Evolutionary conservation across 1,140 invertebrate genomes (phyloP).

Genomic region (Cydia amplana): DNA sequence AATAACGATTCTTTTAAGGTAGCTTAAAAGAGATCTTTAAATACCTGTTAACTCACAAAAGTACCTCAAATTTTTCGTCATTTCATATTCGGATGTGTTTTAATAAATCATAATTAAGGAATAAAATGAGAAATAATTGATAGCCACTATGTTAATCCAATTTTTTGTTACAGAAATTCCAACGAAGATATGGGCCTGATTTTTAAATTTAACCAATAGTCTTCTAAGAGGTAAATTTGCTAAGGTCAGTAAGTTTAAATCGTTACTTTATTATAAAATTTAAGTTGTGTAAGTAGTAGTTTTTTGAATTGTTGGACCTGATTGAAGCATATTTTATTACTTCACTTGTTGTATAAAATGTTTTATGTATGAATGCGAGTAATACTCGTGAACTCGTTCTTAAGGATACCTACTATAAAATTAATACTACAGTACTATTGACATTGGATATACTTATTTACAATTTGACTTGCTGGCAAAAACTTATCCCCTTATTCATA

Average conservation of each 20-base stretch:
- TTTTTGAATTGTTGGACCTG: constrained; percentile 3
- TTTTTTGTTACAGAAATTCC: constrained; percentile 35
- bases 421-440: neutral
- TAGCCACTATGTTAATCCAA: too few species aligned
- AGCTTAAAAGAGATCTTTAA: too few species aligned
- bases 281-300: neutral
- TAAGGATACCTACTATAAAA: neutral
- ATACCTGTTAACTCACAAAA: too few species aligned
- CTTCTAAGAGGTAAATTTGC: neutral
- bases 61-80: too few species aligned
- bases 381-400: neutral
- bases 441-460: neutral
- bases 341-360: neutral
- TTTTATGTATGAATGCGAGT: neutral
- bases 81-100: too few species aligned
- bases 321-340: neutral
- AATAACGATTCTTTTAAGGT: too few species aligned
- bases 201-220: neutral
- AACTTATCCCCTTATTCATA: neutral
- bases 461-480: constrained; percentile 2
- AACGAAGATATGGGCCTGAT: constrained; percentile 32
- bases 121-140: too few species aligned
- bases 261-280: neutral
- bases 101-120: too few species aligned
- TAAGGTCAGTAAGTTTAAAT: neutral